Evolutionary conservation across 2,113 vertebrate species (phyloP).

Genomic region (Panurus biarmicus): DNA sequence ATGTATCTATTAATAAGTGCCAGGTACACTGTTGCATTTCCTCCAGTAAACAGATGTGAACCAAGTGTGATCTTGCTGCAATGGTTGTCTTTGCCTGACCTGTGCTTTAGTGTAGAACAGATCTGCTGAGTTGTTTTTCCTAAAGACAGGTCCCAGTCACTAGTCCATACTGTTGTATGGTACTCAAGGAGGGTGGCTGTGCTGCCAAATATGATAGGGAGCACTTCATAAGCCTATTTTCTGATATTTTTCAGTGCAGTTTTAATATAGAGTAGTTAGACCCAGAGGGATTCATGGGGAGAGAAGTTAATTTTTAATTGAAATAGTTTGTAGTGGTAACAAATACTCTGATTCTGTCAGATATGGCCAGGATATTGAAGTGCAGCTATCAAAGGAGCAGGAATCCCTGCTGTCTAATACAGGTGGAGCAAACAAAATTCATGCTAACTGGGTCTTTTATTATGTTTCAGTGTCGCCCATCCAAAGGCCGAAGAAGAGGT

Average conservation of each 20-base stretch:
- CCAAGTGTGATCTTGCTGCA: not conserved
- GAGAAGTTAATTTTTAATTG: not conserved
- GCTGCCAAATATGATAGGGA: not conserved
- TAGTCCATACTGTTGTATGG: not conserved
- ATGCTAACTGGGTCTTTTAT: not conserved
- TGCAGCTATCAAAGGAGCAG: not conserved
- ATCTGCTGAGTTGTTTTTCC: not conserved
- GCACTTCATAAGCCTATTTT: not conserved
- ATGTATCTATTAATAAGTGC: not conserved
- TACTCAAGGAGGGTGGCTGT: not conserved
- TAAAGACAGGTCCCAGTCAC: not conserved
- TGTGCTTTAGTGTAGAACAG: not conserved
- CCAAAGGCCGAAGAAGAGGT: slow-evolving; percentile 90
- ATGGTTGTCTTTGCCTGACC: not conserved
- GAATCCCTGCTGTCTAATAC: not conserved
- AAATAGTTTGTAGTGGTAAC: not conserved
- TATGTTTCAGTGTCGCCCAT: slow-evolving; percentile 84
- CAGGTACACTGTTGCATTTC: not conserved
- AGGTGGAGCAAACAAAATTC: not conserved
- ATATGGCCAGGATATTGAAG: not conserved
- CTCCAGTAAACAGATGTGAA: not conserved
- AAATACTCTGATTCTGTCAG: not conserved
- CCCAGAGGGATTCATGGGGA: not conserved
- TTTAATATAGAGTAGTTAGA: not conserved
- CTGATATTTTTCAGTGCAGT: not conserved